Evolutionary conservation across 2,797 vertebrate genomes (phyloP).

Genomic region (Anolis apletophallus): DNA sequence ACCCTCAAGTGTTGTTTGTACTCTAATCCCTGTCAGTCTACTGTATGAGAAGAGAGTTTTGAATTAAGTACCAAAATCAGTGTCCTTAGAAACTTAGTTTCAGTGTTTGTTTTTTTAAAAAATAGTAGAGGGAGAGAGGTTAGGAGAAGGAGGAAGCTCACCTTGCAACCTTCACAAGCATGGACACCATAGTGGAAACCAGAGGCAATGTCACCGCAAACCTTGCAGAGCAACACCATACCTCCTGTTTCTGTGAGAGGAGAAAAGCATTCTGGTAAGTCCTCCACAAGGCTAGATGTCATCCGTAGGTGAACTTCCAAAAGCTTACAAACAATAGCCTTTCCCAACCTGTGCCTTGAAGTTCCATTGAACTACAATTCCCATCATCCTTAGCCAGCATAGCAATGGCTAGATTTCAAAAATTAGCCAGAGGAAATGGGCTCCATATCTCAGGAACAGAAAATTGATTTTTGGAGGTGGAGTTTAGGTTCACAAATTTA

Average conservation of each 20-base stretch:
- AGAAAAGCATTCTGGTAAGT: background rate
- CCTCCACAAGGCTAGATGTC: background rate
- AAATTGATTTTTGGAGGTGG: background rate
- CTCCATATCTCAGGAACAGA: background rate
- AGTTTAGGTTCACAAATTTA: background rate
- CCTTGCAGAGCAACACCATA: slow-evolving; percentile 86
- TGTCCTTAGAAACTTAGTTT: background rate
- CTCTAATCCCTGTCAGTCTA: background rate
- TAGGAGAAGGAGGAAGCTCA: slow-evolving; percentile 52
- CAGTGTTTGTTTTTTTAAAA: background rate
- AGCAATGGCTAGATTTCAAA: too few relatives aligned
- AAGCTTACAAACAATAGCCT: background rate
- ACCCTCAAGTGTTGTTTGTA: background rate
- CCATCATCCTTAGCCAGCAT: background rate
- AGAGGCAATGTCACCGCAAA: slow-evolving; percentile 85
- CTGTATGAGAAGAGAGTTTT: background rate
- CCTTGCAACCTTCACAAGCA: slow-evolving; percentile 85
- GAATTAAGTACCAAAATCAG: background rate
- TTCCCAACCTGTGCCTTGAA: background rate
- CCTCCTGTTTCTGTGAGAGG: slow-evolving; percentile 80
- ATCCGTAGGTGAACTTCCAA: background rate
- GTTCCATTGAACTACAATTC: background rate
- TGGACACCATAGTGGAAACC: slow-evolving; percentile 87
- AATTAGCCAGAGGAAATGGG: background rate
- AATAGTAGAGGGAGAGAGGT: background rate